Evolutionary conservation across 2,888 invertebrate species (phyloP).

Genomic region (Rutpela maculata): DNA sequence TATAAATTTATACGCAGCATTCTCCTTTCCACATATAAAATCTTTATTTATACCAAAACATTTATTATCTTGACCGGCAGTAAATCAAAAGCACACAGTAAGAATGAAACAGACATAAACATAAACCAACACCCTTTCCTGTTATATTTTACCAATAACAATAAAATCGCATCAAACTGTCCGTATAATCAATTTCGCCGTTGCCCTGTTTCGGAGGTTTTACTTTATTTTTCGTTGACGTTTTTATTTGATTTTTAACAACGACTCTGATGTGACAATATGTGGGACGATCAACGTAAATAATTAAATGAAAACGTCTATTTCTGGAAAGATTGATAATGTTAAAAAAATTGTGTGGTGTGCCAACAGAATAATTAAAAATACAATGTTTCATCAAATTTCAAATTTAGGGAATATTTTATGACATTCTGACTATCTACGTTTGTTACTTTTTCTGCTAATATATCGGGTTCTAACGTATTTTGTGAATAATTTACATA

Average conservation of each 20-base stretch:
- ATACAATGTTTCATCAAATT: background rate
- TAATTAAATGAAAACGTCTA: background rate
- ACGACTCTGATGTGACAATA: background rate
- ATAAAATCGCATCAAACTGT: slow-evolving; percentile 43
- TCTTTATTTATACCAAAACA: slow-evolving; percentile 28
- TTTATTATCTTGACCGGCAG: slow-evolving; percentile 37
- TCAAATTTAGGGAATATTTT: background rate
- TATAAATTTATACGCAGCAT: slow-evolving; percentile 35
- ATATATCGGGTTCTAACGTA: no score
- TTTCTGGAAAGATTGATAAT: background rate
- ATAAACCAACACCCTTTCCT: slow-evolving; percentile 41
- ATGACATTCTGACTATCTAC: no score
- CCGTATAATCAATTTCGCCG: slow-evolving; percentile 41
- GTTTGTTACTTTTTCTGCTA: no score
- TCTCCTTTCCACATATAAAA: slow-evolving; percentile 29
- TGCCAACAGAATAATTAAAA: background rate
- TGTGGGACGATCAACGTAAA: background rate
- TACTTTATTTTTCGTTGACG: slow-evolving; percentile 31
- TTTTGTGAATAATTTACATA: no score
- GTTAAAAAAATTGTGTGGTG: background rate
- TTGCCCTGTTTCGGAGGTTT: slow-evolving; percentile 19
- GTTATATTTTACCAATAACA: slow-evolving; percentile 45
- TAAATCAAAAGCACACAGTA: slow-evolving; percentile 33
- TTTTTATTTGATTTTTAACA: slow-evolving; percentile 33
- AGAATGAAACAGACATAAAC: slow-evolving; percentile 40